Base-by-base conservation (phyloP, 2,888 invertebrate species). In the Ptilodon capucinus region DNA sequence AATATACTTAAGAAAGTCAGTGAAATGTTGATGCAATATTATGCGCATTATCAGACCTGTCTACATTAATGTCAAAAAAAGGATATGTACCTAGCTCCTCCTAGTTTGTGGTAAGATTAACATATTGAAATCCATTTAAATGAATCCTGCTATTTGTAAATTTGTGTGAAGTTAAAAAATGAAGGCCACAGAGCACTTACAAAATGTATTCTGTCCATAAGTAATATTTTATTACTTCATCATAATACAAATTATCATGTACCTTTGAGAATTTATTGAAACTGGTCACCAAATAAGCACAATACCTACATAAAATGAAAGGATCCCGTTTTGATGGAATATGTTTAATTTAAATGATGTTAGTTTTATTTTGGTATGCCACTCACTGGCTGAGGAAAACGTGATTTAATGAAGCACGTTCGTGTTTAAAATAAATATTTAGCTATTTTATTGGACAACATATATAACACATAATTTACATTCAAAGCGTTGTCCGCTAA, bases 281-380 rank as follows among this genome's bases (percentile, higher is more conserved):
- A 30, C n/a, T 30, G 4, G 23, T 23, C 8, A 25, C 11, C 16
- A 35, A 35, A 4, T 1, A 17, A 11, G 4, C 17, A 35, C 9
- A 35, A 35, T 1, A 5, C 2, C 2, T 7, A 18, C n/a, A n/a
- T n/a, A n/a, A n/a, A n/a, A n/a, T 18, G 7, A 25, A 25, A 17
- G 3, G 18, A 38, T 19, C 38, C 19, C 1, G 19, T 38, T n/a
- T 19, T 40, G 4, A 9, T 4, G 1, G 9, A 23, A 13, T 39
- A 23, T 14, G 8, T 44, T 54, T 57, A 55, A 40, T 50, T 49
- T 40, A 42, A 47, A 35, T 34, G 28, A 47, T 40, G 50, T 41
- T n/a, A 40, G 54, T 51, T 49, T 54, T 59, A 64, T 69, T 68
- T 66, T 59, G 40, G 52, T 60, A 57, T 61, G 51, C 51, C 51